These are phyloP conservation scores for Tipula vernalis DNA, from an alignment of 2,888 invertebrate species.

Conservation along the genomic window DNA sequence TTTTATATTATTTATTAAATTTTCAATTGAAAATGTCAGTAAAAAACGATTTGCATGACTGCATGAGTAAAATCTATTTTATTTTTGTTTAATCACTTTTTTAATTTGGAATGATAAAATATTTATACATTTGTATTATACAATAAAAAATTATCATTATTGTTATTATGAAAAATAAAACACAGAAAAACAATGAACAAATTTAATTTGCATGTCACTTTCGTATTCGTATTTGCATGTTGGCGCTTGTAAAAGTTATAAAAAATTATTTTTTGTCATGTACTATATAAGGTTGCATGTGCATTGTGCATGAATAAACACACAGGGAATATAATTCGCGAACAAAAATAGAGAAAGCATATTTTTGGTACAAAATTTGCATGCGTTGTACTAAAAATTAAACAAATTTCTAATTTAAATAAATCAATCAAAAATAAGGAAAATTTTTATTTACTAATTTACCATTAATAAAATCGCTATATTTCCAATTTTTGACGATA, in stretches of 20 bases:
- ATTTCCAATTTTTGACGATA: background rate
- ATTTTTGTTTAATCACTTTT: background rate
- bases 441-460: background rate
- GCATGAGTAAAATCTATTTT: background rate
- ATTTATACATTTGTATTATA: background rate
- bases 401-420: background rate
- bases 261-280: background rate
- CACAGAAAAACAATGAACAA: background rate
- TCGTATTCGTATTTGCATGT: background rate
- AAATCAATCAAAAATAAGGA: background rate
- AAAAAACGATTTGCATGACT: background rate
- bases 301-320: background rate
- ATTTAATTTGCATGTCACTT: background rate
- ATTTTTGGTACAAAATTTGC: slow-evolving; percentile 1
- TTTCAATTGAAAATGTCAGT: background rate
- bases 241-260: slow-evolving; percentile 5
- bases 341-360: background rate
- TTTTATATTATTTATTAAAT: background rate
- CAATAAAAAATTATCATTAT: background rate
- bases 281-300: background rate
- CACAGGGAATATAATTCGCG: background rate
- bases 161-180: background rate
- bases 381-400: background rate
- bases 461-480: background rate
- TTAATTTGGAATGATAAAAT: background rate